Base-by-base conservation (phyloP, 2,888 invertebrate genomes). In the Phoenoteleia sp. region DNA sequence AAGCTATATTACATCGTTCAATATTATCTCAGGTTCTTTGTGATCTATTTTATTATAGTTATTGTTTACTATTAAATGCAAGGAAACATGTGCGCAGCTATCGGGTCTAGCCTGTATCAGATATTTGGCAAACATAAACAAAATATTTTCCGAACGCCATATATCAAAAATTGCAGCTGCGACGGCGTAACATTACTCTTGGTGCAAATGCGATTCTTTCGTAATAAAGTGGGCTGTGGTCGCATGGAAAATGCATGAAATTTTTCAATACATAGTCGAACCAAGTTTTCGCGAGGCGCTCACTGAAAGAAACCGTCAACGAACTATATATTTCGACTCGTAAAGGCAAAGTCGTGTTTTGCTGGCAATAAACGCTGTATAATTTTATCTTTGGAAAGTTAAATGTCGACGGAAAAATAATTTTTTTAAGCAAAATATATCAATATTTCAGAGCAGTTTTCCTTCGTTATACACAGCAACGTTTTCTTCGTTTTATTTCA, bases 211-310 rank as follows among this genome's bases (percentile, higher is more conserved):
- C 58, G 66, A 66, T 58, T 76, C 60, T 33, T 42, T 69, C 60
- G 62, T 77, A 77, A 77, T 77, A 77, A 77, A 77, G 77, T 69
- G 64, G 62, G 60, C 33, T 60, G 69, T 69, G 76, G 49, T 45
- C 81, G 49, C 81, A 67, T 81, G 81, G 81, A 69, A 87, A 88
- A 88, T 88, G 89, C 86, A 89, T 88, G 85, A 84, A 88, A 88
- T 88, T 85, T 87, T 87, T 86, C 85, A 83, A 84, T 76, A 81
- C 66, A 80, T 71, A 71, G 36, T 62, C 64, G 76, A 81, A 81
- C 58, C 71, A 76, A 84, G 58, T 84, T 84, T 80, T 69, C 75
- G 64, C 29, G 54, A 29, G 36, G 36, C 36, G 66, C 49, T 67
- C 74, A 54, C 60, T 52, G 42, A 49, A 77, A 77, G 75, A 64